Evolutionary conservation across 2,797 vertebrate species (phyloP).

Genomic region (Syndactyla subalaris): DNA sequence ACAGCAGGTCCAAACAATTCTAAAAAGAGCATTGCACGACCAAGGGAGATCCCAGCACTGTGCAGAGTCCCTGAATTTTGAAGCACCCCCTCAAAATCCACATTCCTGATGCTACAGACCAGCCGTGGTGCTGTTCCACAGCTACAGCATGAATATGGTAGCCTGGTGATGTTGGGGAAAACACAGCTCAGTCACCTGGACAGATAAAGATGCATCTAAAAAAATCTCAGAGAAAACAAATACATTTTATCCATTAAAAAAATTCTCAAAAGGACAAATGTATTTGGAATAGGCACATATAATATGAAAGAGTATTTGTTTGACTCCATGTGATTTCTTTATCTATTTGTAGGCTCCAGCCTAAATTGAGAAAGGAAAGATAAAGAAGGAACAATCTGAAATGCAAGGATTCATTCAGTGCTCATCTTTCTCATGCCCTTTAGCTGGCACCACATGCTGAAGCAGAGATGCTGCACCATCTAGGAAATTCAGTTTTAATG

Average conservation of each 20-base stretch:
- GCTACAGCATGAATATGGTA: background rate
- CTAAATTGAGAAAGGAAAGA: background rate
- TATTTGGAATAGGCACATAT: rapidly evolving
- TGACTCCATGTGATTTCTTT: background rate
- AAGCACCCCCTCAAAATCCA: background rate
- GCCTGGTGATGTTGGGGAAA: background rate
- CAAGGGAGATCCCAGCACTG: no score
- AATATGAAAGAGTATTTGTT: background rate
- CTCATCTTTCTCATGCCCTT: background rate
- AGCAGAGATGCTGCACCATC: background rate
- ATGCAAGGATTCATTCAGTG: background rate
- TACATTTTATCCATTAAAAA: background rate
- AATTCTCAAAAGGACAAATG: background rate
- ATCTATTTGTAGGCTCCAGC: background rate
- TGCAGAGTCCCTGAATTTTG: background rate
- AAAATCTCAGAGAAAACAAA: background rate
- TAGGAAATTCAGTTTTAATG: background rate
- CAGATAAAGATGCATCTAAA: background rate
- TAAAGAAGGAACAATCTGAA: background rate
- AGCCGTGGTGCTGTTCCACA: background rate
- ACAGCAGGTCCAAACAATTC: background rate
- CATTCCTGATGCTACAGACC: background rate
- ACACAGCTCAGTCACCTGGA: background rate
- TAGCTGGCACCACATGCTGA: background rate
- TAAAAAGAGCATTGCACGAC: background rate